A percentile compares a stretch with the other conserved stretches of the same genome.
These are phyloP conservation scores for Argynnis bischoffii DNA, from an alignment of 2,888 invertebrate genomes.

Conservation along the genomic window DNA sequence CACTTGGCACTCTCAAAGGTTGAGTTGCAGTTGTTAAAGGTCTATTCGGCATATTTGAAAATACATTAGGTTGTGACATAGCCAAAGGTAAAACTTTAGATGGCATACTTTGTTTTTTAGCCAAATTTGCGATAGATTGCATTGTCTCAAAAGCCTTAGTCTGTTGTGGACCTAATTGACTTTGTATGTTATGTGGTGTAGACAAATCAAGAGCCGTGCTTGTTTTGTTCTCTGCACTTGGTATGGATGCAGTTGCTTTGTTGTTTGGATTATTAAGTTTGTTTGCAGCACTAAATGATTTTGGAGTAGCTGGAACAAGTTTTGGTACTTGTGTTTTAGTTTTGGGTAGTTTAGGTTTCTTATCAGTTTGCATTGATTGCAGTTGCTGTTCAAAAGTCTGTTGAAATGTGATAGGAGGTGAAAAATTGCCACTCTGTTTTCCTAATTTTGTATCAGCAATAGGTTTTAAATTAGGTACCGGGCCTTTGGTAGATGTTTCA, in stretches of 20 bases:
- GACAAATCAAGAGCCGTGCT: conserved; percentile 75
- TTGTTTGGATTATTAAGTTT: conserved; percentile 60
- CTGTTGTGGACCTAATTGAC: conserved; percentile 69
- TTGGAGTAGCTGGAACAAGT: conserved; percentile 70
- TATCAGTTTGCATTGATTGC: conserved; percentile 68
- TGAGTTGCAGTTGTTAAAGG: conserved; percentile 52
- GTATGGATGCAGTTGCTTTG: conserved; percentile 50
- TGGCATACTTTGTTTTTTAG: conserved; percentile 73
- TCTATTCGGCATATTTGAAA: conserved; percentile 59
- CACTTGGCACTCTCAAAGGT: conserved; percentile 64
- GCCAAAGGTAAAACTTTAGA: conserved; percentile 58
- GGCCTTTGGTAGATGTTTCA: conserved; percentile 73
- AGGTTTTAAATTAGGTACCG: conserved; percentile 77
- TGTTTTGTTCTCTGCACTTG: conserved; percentile 58
- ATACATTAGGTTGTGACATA: conserved; percentile 61
- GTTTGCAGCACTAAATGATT: conserved; percentile 64
- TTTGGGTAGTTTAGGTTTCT: conserved; percentile 72
- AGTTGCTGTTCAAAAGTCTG: conserved; percentile 79
- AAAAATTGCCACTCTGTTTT: conserved; percentile 65
- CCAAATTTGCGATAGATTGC: conserved; percentile 79
- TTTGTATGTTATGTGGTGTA: conserved; percentile 71
- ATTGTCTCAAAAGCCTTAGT: conserved; percentile 77
- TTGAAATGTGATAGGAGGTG: conserved; percentile 76
- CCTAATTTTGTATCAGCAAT: conserved; percentile 75
- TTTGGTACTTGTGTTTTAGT: conserved; percentile 76